These are phyloP conservation scores for Drosophila nebulosa DNA, from an alignment of 1,140 invertebrate species.

Conservation along the genomic window DNA sequence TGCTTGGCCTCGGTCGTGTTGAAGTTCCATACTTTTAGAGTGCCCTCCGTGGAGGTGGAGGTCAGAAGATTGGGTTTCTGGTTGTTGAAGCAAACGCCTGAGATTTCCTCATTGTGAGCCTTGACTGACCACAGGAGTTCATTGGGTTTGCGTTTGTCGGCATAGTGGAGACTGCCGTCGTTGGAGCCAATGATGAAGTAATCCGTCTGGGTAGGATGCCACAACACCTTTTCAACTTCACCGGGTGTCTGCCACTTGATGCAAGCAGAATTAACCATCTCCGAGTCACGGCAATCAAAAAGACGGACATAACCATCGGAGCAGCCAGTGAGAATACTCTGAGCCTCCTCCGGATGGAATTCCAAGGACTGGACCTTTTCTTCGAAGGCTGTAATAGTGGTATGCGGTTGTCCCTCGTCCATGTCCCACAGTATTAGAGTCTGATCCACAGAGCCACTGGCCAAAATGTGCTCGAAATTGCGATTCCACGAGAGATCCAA, in stretches of 20 bases:
- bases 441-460: constrained; percentile 94
- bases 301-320: constrained; percentile 87
- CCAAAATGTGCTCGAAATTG: constrained; percentile 90
- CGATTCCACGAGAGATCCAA: constrained; percentile 95
- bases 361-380: constrained; percentile 93
- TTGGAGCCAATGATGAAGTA: constrained; percentile 87
- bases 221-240: constrained; percentile 94
- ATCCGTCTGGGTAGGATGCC: constrained; percentile 84
- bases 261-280: constrained; percentile 80
- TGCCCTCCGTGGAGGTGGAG: constrained; percentile 71
- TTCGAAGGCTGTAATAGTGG: constrained; percentile 87
- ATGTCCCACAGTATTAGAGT: constrained; percentile 97
- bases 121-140: constrained; percentile 89
- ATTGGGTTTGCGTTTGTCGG: constrained; percentile 87
- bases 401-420: constrained; percentile 87
- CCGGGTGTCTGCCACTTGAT: constrained; percentile 88
- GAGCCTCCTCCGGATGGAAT: constrained; percentile 92
- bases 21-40: constrained; percentile 79
- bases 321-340: constrained; percentile 90
- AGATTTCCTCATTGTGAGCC: constrained; percentile 91
- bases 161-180: constrained; percentile 89
- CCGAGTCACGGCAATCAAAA: constrained; percentile 89
- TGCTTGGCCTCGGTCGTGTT: constrained; percentile 68
- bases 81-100: constrained; percentile 83
- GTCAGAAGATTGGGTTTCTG: constrained; percentile 67